Evolutionary conservation across 1,140 invertebrate species (phyloP).

Genomic region (Dendroctonus valens): DNA sequence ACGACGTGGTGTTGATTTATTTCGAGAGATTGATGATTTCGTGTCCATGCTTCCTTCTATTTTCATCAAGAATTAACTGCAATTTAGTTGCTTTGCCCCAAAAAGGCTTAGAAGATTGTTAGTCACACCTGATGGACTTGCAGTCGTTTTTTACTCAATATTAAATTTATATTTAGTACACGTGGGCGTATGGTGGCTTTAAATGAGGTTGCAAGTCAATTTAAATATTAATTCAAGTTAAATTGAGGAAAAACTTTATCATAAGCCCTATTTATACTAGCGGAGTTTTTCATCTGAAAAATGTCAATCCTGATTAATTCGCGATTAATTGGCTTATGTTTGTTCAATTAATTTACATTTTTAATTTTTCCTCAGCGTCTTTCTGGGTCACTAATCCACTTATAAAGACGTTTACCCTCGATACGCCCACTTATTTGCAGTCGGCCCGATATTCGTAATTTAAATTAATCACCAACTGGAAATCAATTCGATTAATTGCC

Average conservation of each 20-base stretch:
- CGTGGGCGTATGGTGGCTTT: too few species aligned
- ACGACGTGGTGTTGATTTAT: slow-evolving; percentile 24
- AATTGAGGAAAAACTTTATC: too few species aligned
- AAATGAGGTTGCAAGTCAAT: too few species aligned
- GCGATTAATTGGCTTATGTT: slow-evolving; percentile 13
- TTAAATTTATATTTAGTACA: too few species aligned
- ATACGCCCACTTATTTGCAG: slow-evolving; percentile 14
- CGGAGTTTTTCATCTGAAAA: too few species aligned
- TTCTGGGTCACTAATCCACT: slow-evolving; percentile 4
- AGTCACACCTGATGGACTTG: too few species aligned
- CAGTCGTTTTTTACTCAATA: too few species aligned
- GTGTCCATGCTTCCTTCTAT: neutral
- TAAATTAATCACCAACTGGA: slow-evolving; percentile 18
- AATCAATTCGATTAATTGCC: slow-evolving; percentile 14
- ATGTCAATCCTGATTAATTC: too few species aligned
- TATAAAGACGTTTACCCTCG: slow-evolving; percentile 12
- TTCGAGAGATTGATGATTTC: slow-evolving; percentile 21
- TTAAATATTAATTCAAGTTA: too few species aligned
- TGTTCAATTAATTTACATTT: slow-evolving; percentile 1
- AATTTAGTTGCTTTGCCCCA: neutral
- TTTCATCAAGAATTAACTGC: slow-evolving; percentile 22
- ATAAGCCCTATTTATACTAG: too few species aligned
- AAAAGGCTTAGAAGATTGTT: slow-evolving; percentile 6
- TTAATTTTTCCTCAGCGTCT: slow-evolving; percentile 16
- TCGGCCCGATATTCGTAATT: slow-evolving; percentile 9